Percentiles rank a stretch among this genome's conserved stretches.
Evolutionary conservation across 2,113 vertebrate genomes (phyloP).

Genomic region (Arvicanthis niloticus): DNA sequence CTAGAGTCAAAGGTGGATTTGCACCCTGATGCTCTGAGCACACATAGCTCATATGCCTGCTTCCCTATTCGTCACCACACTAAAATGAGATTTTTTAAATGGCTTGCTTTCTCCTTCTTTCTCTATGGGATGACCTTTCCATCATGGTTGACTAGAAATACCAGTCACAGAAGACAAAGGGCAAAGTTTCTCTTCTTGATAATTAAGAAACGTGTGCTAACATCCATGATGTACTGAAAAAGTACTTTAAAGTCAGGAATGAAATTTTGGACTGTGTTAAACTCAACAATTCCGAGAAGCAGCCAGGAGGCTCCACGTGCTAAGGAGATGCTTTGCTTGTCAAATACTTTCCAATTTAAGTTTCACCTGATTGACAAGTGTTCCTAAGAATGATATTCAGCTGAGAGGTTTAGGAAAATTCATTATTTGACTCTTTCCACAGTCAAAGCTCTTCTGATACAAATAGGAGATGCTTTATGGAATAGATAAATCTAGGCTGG

Average conservation of each 20-base stretch:
- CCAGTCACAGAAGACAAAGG: conserved; percentile 72
- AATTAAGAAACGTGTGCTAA: conserved; percentile 84
- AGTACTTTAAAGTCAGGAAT: conserved; percentile 81
- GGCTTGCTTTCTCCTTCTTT: conserved; percentile 49
- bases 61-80: conserved; percentile 83
- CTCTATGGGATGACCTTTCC: conserved; percentile 81
- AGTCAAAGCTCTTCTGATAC: conserved; percentile 55
- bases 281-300: conserved; percentile 75
- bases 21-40: conserved; percentile 73
- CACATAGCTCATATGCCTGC: conserved; percentile 76
- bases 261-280: conserved; percentile 77
- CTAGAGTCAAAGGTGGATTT: conserved; percentile 80
- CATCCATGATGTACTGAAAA: conserved; percentile 75
- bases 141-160: conserved; percentile 82
- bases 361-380: conserved; percentile 78
- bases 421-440: conserved; percentile 53
- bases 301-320: conserved; percentile 51
- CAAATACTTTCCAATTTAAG: conserved; percentile 59
- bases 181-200: conserved; percentile 73
- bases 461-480: conserved; percentile 42
- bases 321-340: conserved; percentile 62
- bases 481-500: conserved; percentile 69
- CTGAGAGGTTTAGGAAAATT: conserved; percentile 66
- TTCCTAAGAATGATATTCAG: conserved; percentile 64
- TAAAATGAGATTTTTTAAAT: conserved; percentile 83